Conservation (phyloP, 2,113 vertebrate genomes). For the Leuciscus idus region DNA sequence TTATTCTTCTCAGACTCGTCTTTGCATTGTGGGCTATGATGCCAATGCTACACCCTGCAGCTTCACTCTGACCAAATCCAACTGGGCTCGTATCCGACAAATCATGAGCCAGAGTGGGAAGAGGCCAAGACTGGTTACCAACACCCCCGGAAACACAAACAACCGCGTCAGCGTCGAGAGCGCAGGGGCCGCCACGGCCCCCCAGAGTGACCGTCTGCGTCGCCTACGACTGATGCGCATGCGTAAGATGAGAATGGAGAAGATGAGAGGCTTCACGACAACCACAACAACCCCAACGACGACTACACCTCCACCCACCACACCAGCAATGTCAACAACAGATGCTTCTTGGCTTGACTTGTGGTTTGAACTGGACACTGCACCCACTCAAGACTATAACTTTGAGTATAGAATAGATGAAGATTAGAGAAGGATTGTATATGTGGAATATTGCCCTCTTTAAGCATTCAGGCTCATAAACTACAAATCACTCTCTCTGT, state of each 20-base stretch:
- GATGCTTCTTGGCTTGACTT: slow-evolving; percentile 70
- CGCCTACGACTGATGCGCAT: slow-evolving; percentile 64
- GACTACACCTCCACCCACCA: slow-evolving; percentile 50
- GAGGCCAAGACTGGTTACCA: slow-evolving; percentile 36
- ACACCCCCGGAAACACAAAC: background rate
- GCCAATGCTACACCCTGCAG: slow-evolving; percentile 89
- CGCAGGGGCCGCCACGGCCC: background rate
- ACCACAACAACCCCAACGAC: slow-evolving; percentile 49
- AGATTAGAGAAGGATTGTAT: slow-evolving; percentile 33
- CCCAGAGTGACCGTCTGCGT: slow-evolving; percentile 59
- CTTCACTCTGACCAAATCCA: slow-evolving; percentile 88
- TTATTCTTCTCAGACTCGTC: slow-evolving; percentile 70
- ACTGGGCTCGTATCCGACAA: slow-evolving; percentile 89
- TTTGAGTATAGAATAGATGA: slow-evolving; percentile 75
- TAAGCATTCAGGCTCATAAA: slow-evolving; percentile 6
- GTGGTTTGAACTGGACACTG: slow-evolving; percentile 70
- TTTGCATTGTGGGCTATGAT: slow-evolving; percentile 94
- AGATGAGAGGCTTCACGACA: slow-evolving; percentile 39
- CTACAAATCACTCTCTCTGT: slow-evolving; percentile 45
- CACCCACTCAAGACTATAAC: slow-evolving; percentile 69
- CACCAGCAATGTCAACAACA: slow-evolving; percentile 43
- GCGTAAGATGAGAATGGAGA: slow-evolving; percentile 62
- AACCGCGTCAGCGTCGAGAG: background rate
- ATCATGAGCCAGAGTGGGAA: slow-evolving; percentile 80
- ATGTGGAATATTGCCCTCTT: background rate